Evolutionary conservation across 92 coral and sea anemone species (phyloP).

Genomic region (Heteractis magnifica): DNA sequence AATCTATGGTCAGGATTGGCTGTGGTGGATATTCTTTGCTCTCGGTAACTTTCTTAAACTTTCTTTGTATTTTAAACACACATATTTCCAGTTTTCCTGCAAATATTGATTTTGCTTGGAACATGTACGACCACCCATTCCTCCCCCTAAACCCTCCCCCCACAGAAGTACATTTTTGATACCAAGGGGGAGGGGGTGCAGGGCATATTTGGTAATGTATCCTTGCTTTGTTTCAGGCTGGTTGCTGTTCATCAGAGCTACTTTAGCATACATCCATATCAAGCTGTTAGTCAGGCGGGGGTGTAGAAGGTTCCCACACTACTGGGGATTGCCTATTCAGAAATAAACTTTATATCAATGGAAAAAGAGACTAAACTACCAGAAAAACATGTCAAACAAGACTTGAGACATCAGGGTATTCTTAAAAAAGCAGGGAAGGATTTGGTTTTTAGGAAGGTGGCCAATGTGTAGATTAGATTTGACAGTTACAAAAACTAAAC

Average conservation of each 20-base stretch:
- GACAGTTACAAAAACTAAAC: not conserved
- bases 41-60: conserved; percentile 57
- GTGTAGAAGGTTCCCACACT: conserved; percentile 62
- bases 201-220: not conserved
- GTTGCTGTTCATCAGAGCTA: conserved; percentile 87
- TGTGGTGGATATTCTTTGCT: conserved; percentile 96
- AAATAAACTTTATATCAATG: conserved; percentile 3
- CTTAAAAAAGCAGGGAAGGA: not conserved
- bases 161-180: not conserved
- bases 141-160: no score
- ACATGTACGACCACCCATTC: no score
- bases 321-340: conserved; percentile 69
- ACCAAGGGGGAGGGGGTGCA: not conserved
- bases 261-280: conserved; percentile 83
- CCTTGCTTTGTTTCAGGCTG: conserved; percentile 59
- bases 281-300: conserved; percentile 79
- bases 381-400: not conserved
- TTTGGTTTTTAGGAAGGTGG: not conserved
- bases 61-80: no score
- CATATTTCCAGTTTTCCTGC: no score
- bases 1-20: conserved; percentile 81
- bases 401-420: not conserved
- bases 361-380: not conserved
- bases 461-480: not conserved
- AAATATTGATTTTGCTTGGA: no score